phyloP scores from a whole-genome alignment of 2,797 vertebrate species.

The Numenius phaeopus region DNA sequence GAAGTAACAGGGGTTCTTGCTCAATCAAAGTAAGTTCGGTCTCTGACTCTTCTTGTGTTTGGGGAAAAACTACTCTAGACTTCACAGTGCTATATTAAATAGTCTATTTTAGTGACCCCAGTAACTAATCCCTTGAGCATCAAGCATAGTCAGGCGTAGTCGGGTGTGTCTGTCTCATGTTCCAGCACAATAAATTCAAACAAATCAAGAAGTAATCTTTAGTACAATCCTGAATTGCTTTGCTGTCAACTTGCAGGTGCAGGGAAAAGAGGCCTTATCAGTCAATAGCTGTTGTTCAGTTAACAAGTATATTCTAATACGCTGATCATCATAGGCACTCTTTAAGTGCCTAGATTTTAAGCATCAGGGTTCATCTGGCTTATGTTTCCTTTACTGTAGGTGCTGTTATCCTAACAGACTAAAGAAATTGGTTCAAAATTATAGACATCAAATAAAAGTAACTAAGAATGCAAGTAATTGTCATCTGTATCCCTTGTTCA shows the following conservation, averaged over 20 bases:
- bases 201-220: neutral
- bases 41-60: neutral
- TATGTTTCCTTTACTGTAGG: neutral
- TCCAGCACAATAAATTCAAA: neutral
- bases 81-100: neutral
- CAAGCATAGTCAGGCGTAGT: neutral
- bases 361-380: neutral
- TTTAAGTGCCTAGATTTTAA: neutral
- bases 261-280: neutral
- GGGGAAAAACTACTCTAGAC: neutral
- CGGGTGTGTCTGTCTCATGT: neutral
- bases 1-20: constrained; percentile 98
- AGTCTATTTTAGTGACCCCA: neutral
- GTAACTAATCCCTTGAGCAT: neutral
- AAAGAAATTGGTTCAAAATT: neutral
- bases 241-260: neutral
- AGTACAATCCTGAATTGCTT: neutral
- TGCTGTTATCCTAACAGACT: neutral
- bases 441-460: neutral
- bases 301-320: neutral
- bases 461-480: neutral
- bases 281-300: neutral
- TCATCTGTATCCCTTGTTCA: constrained; percentile 57
- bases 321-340: neutral
- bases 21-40: constrained; percentile 92